A percentile compares a stretch with the other conserved stretches of the same genome.
Evolutionary conservation across 2,888 invertebrate genomes (phyloP).

Genomic region (Polietes domitor): DNA sequence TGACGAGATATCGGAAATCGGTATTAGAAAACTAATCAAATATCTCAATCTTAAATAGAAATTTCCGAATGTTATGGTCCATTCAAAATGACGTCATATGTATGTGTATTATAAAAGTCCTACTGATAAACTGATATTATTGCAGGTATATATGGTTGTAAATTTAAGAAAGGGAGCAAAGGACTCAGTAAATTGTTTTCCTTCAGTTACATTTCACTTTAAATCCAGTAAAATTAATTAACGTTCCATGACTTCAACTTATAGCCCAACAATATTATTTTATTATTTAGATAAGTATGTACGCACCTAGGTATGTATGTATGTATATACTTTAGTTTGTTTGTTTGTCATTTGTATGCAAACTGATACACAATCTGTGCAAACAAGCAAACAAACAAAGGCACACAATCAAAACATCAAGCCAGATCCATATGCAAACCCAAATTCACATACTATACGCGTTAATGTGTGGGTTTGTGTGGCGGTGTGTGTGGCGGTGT

Average conservation of each 20-base stretch:
- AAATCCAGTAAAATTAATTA: constrained; percentile 32
- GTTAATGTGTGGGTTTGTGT: not conserved
- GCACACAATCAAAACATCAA: not conserved
- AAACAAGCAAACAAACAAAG: constrained; percentile 21
- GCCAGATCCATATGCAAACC: not conserved
- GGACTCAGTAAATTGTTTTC: not conserved
- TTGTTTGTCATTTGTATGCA: constrained; percentile 34
- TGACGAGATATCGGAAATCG: no score
- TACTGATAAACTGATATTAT: no score
- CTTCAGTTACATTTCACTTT: constrained; percentile 1
- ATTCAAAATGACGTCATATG: no score
- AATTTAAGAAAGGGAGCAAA: no score
- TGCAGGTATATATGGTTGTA: no score
- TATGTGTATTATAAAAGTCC: no score
- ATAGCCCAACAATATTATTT: constrained; percentile 28
- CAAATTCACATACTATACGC: not conserved
- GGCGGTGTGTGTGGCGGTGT: no score
- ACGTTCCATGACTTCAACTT: not conserved
- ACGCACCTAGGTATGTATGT: constrained; percentile 17
- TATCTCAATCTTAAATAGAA: no score
- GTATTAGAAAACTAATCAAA: no score
- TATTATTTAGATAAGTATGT: constrained; percentile 2
- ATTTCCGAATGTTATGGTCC: no score
- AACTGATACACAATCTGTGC: constrained; percentile 28
- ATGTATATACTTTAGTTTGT: not conserved